Evolutionary conservation across 2,113 vertebrate species (phyloP).

Genomic region (Myotis davidii): DNA sequence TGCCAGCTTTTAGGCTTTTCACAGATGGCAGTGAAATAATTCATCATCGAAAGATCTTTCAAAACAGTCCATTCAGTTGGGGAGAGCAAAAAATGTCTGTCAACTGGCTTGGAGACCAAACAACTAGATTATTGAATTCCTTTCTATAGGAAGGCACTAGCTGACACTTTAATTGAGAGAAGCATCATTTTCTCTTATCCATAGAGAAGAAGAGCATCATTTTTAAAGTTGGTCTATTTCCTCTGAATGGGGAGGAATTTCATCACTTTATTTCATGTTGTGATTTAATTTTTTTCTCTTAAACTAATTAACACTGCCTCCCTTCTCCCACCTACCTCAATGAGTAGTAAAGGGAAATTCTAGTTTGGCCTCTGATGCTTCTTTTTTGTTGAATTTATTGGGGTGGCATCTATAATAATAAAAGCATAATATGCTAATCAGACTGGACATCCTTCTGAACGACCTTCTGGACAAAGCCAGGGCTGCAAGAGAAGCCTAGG

Average conservation of each 20-base stretch:
- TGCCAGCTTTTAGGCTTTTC: slow-evolving; percentile 36
- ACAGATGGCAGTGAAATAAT: slow-evolving; percentile 35
- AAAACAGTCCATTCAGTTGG: slow-evolving; percentile 40
- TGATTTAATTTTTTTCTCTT: slow-evolving; percentile 58
- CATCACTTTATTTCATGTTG: slow-evolving; percentile 28
- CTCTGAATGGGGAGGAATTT: slow-evolving; percentile 7
- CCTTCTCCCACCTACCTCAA: background rate
- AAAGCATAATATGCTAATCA: no score
- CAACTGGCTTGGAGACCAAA: slow-evolving; percentile 35
- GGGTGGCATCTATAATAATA: background rate
- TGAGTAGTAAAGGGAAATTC: background rate
- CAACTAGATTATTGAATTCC: slow-evolving; percentile 38
- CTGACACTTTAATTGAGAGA: slow-evolving; percentile 48
- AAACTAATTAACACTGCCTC: slow-evolving; percentile 18
- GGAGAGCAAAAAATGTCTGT: background rate
- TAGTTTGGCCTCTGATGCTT: slow-evolving; percentile 5
- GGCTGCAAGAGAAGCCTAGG: no score
- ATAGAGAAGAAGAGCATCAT: background rate
- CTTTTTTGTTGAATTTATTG: background rate
- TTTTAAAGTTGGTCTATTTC: slow-evolving; percentile 39
- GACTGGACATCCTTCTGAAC: no score
- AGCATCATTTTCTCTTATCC: slow-evolving; percentile 18
- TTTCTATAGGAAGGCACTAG: slow-evolving; percentile 44
- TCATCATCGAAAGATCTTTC: slow-evolving; percentile 36
- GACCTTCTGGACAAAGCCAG: no score